phyloP scores from a whole-genome alignment of 35 echinoderm and acorn worm genomes.

The Apostichopus japonicus region DNA sequence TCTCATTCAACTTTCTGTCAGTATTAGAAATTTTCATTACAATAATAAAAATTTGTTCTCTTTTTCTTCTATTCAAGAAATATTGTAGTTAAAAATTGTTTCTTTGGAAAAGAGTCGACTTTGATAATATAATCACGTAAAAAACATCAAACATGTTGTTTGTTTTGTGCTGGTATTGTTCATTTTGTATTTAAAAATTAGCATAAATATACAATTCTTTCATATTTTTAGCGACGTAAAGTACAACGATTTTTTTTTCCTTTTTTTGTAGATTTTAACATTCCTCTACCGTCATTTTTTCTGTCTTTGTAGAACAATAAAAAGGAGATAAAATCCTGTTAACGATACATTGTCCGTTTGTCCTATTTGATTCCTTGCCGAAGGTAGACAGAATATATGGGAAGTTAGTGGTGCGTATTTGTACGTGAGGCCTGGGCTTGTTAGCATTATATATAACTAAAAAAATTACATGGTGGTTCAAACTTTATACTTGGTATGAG shows the following conservation, averaged over 20 bases:
- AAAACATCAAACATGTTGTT: not conserved
- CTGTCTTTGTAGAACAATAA: conserved; percentile 48
- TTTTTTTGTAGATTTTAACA: conserved; percentile 43
- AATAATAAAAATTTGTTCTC: not conserved
- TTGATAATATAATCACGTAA: not conserved
- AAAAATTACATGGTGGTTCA: too few relatives aligned
- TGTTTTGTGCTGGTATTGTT: not conserved
- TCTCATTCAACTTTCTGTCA: not conserved
- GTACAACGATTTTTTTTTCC: not conserved
- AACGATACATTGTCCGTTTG: not conserved
- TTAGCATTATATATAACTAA: too few relatives aligned
- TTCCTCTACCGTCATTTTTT: conserved; percentile 23
- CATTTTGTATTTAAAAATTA: conserved; percentile 2
- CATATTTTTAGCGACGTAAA: conserved; percentile 41
- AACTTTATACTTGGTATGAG: too few relatives aligned
- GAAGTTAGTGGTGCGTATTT: too few relatives aligned
- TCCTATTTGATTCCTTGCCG: not conserved
- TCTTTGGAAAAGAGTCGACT: not conserved
- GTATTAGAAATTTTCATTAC: not conserved
- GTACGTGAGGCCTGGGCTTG: too few relatives aligned
- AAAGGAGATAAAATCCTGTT: not conserved
- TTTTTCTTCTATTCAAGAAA: not conserved
- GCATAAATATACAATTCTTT: conserved; percentile 23
- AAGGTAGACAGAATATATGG: too few relatives aligned
- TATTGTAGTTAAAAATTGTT: not conserved